phyloP scores from a whole-genome alignment of 2,888 invertebrate species.

The Ligdia adustata region DNA sequence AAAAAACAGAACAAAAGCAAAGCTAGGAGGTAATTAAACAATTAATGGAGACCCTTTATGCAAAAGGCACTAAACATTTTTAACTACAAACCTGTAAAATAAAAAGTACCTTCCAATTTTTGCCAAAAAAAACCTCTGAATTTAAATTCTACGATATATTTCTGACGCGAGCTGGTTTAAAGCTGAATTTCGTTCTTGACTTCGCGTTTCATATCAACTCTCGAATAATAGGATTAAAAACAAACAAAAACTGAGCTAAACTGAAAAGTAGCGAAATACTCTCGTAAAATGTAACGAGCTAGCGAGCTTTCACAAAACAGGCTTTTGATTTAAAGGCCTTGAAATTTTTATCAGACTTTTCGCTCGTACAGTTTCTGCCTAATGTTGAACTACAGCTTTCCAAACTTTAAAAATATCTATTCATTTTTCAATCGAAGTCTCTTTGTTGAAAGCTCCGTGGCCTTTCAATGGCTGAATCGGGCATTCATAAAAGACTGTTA shows the following conservation, averaged over 20 bases:
- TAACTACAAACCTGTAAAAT: background rate
- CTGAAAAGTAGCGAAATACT: slow-evolving; percentile 40
- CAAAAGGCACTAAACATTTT: no score
- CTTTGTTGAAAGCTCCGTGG: slow-evolving; percentile 36
- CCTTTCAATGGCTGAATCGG: slow-evolving; percentile 33
- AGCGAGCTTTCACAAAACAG: slow-evolving; percentile 39
- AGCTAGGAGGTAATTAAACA: no score
- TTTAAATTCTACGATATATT: slow-evolving; percentile 12
- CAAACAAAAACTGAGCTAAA: slow-evolving; percentile 46
- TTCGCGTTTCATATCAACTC: slow-evolving; percentile 35
- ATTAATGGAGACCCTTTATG: no score
- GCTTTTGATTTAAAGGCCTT: slow-evolving; percentile 55
- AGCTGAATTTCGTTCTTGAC: slow-evolving; percentile 29
- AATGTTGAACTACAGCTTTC: slow-evolving; percentile 24
- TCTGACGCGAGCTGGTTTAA: slow-evolving; percentile 26
- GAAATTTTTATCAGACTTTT: slow-evolving; percentile 52
- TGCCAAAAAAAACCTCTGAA: slow-evolving; percentile 1
- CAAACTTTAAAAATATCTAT: slow-evolving; percentile 41
- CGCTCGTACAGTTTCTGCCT: slow-evolving; percentile 17
- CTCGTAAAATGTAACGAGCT: slow-evolving; percentile 46
- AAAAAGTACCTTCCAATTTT: slow-evolving; percentile 10
- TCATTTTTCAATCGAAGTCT: slow-evolving; percentile 42
- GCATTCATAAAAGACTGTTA: slow-evolving; percentile 37
- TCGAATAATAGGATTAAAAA: slow-evolving; percentile 49
- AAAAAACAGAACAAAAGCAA: no score